Evolutionary conservation across 2,113 vertebrate species (phyloP).

Genomic region (Ptilonorhynchus violaceus): DNA sequence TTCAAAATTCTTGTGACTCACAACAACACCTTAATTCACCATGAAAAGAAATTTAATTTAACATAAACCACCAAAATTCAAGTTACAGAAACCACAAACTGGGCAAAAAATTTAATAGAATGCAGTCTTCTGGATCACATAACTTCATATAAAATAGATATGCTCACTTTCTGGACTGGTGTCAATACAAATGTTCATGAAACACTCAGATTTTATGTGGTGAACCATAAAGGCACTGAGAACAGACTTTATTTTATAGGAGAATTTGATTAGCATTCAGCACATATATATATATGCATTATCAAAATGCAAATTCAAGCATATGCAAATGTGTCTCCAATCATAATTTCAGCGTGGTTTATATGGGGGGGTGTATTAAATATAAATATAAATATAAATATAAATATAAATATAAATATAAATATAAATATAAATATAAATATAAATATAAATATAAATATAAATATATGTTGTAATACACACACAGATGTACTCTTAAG

Average conservation of each 20-base stretch:
- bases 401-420: background rate
- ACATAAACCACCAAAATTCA: background rate
- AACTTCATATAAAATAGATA: background rate
- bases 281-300: background rate
- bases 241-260: background rate
- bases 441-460: background rate
- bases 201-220: background rate
- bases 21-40: background rate
- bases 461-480: background rate
- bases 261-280: background rate
- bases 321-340: background rate
- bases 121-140: background rate
- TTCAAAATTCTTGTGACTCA: background rate
- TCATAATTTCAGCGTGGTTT: background rate
- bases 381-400: background rate
- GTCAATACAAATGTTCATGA: background rate
- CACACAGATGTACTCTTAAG: too few species aligned
- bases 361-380: background rate
- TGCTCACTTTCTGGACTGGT: background rate
- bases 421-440: background rate
- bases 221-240: background rate
- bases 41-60: background rate
- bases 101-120: background rate
- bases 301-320: background rate
- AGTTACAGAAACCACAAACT: background rate